Conservation (phyloP, 2,888 invertebrate species). For the Strigamia transsilvanica region DNA sequence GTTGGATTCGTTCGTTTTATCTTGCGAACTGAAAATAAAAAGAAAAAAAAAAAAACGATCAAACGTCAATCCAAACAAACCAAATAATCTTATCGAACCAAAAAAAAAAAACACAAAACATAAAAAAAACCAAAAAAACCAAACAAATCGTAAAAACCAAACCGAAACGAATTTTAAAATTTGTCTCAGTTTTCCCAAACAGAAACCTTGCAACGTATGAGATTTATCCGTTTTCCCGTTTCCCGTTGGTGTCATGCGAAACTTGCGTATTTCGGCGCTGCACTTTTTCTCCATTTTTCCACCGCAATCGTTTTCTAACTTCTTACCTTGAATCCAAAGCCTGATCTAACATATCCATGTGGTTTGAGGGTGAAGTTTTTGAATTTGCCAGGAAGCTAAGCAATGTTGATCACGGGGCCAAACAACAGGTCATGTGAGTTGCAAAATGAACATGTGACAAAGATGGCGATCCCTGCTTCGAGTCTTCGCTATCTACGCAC, state of each 20-base stretch:
- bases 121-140: too few relatives aligned
- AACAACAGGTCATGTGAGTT: conserved; percentile 67
- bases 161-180: not conserved
- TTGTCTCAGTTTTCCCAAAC: not conserved
- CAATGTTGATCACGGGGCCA: conserved; percentile 66
- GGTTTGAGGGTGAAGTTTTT: conserved; percentile 61
- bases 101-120: not conserved
- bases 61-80: not conserved
- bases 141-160: too few relatives aligned
- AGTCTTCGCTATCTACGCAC: conserved; percentile 12
- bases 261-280: not conserved
- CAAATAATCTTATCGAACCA: not conserved
- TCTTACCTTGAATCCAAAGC: conserved; percentile 63
- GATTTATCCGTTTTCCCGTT: not conserved
- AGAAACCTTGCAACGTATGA: not conserved
- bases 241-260: not conserved
- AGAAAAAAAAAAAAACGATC: conserved; percentile 54
- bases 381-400: conserved; percentile 65
- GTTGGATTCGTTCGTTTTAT: conserved; percentile 61
- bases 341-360: conserved; percentile 65
- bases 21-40: conserved; percentile 60
- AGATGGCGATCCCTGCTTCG: conserved; percentile 58
- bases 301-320: not conserved
- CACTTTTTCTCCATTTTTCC: not conserved
- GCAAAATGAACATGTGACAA: conserved; percentile 65